Conservation (phyloP, 2,797 vertebrate species). For the Rhinophrynus dorsalis region DNA sequence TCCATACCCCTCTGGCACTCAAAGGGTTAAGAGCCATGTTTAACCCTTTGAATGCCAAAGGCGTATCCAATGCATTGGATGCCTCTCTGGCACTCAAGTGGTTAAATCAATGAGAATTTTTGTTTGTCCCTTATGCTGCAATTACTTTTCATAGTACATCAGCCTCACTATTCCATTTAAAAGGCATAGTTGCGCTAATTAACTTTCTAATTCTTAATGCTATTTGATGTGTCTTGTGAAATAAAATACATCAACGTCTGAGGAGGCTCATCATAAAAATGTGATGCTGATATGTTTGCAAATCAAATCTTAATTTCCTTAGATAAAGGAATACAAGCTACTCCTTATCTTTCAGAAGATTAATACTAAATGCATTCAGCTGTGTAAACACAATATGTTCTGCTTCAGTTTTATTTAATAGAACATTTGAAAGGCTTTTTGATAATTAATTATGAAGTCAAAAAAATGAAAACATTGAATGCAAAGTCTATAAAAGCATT, state of each 20-base stretch:
- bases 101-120: no score
- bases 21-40: no score
- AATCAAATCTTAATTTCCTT: conserved; percentile 24
- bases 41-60: no score
- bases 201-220: not conserved
- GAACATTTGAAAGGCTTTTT: conserved; percentile 21
- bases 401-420: conserved; percentile 20
- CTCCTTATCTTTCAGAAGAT: conserved; percentile 23
- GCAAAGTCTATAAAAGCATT: not conserved
- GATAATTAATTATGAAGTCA: conserved; percentile 16
- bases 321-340: conserved; percentile 22
- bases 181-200: conserved; percentile 4
- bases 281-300: not conserved
- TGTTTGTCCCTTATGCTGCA: no score
- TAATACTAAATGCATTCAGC: conserved; percentile 22
- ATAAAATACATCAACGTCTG: not conserved
- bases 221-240: not conserved
- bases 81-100: no score
- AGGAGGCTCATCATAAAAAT: conserved; percentile 4
- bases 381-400: conserved; percentile 29
- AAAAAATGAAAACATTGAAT: conserved; percentile 9
- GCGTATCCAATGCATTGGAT: no score
- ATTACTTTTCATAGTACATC: no score
- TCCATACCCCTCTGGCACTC: no score
- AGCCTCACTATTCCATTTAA: not conserved